Evolutionary conservation across 2,113 vertebrate genomes (phyloP).

Genomic region (Oreochromis niloticus): DNA sequence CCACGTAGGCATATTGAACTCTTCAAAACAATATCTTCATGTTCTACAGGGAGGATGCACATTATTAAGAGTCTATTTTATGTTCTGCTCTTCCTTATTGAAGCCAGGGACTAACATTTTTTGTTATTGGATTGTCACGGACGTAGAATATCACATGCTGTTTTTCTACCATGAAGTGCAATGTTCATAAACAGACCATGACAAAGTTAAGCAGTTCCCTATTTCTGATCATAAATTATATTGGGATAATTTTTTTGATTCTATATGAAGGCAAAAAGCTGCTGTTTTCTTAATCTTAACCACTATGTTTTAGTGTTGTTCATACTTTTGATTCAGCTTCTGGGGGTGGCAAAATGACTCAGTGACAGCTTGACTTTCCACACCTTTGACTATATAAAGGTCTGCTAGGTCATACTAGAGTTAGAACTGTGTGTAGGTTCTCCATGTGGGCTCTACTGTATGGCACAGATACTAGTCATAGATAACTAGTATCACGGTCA

Average conservation of each 20-base stretch:
- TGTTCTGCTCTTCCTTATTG: background rate
- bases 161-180: background rate
- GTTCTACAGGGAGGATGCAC: background rate
- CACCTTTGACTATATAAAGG: background rate
- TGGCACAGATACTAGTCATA: background rate
- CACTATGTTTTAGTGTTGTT: background rate
- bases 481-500: background rate
- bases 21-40: background rate
- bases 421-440: background rate
- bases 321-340: background rate
- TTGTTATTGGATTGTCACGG: background rate
- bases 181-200: background rate
- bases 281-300: background rate
- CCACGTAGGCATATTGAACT: background rate
- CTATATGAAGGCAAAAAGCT: background rate
- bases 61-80: background rate
- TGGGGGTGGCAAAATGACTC: background rate
- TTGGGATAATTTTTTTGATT: background rate
- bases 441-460: background rate
- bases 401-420: background rate
- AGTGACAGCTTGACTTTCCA: background rate
- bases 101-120: background rate
- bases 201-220: background rate
- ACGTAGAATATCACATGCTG: background rate
- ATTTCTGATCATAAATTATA: background rate